Evolutionary conservation across 2,113 vertebrate species (phyloP).

Genomic region (Fregetta grallaria): DNA sequence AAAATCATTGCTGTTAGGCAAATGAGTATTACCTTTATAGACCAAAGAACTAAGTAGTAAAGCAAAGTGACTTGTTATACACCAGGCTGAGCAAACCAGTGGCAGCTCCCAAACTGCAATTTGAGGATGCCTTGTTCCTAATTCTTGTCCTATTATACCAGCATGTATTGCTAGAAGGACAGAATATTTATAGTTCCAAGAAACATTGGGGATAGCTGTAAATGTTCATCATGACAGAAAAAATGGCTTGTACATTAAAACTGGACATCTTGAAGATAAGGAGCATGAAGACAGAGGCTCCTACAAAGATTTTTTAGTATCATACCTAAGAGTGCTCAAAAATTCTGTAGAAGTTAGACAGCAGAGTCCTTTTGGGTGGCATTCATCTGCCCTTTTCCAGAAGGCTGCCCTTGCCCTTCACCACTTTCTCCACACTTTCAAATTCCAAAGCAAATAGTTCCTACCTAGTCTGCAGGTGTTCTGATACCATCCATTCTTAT

Average conservation of each 20-base stretch:
- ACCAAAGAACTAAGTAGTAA: not conserved
- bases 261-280: not conserved
- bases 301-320: not conserved
- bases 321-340: not conserved
- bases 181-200: not conserved
- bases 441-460: not conserved
- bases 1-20: not conserved
- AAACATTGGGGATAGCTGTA: not conserved
- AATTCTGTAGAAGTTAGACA: not conserved
- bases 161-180: not conserved
- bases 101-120: not conserved
- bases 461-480: not conserved
- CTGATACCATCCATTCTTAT: not conserved
- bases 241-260: not conserved
- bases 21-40: not conserved
- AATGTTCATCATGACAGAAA: not conserved
- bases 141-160: not conserved
- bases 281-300: not conserved
- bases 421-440: not conserved
- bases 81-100: not conserved
- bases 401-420: not conserved
- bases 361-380: not conserved
- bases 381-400: not conserved
- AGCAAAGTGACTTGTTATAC: not conserved
- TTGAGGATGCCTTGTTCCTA: not conserved